phyloP scores from a whole-genome alignment of 2,888 invertebrate genomes.

The Myopa testacea region DNA sequence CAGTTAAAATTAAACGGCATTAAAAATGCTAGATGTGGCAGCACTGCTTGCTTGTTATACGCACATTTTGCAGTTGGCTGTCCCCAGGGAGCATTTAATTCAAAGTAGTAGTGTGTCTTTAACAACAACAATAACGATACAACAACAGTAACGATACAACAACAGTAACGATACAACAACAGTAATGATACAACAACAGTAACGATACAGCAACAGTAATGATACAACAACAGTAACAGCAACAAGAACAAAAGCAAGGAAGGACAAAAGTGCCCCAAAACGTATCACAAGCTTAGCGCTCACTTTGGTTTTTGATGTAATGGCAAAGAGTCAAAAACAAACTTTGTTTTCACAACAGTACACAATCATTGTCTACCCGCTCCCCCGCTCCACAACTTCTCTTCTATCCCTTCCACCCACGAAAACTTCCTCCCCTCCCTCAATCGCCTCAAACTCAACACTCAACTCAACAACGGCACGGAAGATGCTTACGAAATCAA shows the following conservation, averaged over 20 bases:
- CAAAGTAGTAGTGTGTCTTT: constrained; percentile 20
- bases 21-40: neutral
- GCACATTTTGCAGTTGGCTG: constrained; percentile 25
- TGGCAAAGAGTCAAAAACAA: constrained; percentile 43
- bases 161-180: constrained; percentile 4
- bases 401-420: neutral
- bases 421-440: neutral
- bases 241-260: neutral
- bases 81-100: constrained; percentile 7
- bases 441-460: neutral
- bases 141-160: neutral
- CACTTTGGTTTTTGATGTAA: constrained; percentile 1
- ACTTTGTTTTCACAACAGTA: constrained; percentile 14
- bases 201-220: neutral
- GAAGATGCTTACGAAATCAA: constrained; percentile 22
- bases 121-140: neutral
- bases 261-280: neutral
- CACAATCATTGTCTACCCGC: neutral
- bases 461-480: neutral
- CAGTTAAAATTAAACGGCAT: neutral
- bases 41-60: neutral
- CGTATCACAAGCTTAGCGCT: neutral
- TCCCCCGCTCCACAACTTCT: neutral
- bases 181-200: too few relatives aligned
- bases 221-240: neutral